Percentiles rank a stretch among this genome's conserved stretches.
Evolutionary conservation across 2,888 invertebrate genomes (phyloP).

Genomic region (Hyppa rectilinea): DNA sequence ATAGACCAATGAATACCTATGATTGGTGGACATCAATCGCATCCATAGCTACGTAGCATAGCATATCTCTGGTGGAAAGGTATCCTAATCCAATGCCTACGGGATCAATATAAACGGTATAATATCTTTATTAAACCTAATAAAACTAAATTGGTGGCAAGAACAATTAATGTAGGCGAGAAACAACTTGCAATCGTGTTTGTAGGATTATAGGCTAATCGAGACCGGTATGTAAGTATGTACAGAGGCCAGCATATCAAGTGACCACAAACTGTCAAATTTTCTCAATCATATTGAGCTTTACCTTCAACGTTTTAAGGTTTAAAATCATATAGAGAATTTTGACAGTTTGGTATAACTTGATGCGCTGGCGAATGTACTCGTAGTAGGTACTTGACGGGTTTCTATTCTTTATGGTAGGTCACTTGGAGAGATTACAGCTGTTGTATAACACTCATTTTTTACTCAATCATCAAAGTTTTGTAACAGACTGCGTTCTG

Average conservation of each 20-base stretch:
- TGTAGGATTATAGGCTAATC: constrained; percentile 57
- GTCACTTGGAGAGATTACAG: constrained; percentile 21
- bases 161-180: constrained; percentile 33
- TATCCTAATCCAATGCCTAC: not conserved
- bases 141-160: constrained; percentile 27
- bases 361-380: no score
- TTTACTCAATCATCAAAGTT: constrained; percentile 43
- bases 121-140: not conserved
- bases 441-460: constrained; percentile 33
- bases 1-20: no score
- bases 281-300: no score
- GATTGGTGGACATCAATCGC: no score
- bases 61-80: no score
- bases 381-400: constrained; percentile 8
- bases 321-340: no score
- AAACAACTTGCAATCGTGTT: constrained; percentile 28
- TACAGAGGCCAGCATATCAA: no score
- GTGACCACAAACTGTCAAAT: no score
- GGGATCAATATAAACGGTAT: no score
- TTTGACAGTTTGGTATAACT: no score
- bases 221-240: constrained; percentile 34
- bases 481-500: constrained; percentile 8
- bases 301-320: no score
- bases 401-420: constrained; percentile 34
- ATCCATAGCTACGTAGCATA: no score